phyloP scores from a whole-genome alignment of 2,797 vertebrate genomes.

The Catostomus latipinnis region DNA sequence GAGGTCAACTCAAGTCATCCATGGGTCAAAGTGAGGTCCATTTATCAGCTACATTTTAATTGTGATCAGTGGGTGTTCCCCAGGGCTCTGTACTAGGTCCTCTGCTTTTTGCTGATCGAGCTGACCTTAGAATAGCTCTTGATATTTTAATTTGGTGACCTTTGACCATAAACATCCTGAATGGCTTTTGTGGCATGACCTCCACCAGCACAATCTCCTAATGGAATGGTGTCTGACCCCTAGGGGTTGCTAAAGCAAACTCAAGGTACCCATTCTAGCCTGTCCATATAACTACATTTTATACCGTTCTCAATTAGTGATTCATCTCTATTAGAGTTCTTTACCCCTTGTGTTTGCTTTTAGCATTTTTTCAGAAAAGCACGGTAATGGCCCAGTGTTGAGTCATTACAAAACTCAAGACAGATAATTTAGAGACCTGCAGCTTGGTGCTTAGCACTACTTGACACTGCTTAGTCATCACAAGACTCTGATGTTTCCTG shows the following conservation, averaged over 20 bases:
- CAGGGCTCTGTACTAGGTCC: too few relatives aligned
- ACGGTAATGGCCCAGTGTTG: not conserved
- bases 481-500: not conserved
- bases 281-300: not conserved
- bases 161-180: conserved; percentile 31
- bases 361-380: not conserved
- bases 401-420: not conserved
- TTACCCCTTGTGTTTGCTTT: not conserved
- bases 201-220: conserved; percentile 18
- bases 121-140: conserved; percentile 12
- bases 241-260: not conserved
- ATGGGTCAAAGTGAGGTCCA: conserved; percentile 23
- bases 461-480: conserved; percentile 5
- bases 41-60: conserved; percentile 45
- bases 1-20: conserved; percentile 37
- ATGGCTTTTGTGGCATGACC: conserved; percentile 6
- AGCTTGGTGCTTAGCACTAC: not conserved
- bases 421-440: not conserved
- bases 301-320: not conserved
- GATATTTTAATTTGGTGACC: conserved; percentile 33
- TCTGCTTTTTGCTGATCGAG: conserved; percentile 22
- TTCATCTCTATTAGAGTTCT: not conserved
- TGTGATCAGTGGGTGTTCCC: not conserved
- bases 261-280: not conserved
- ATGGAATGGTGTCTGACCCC: conserved; percentile 8